These are phyloP conservation scores for Tapera naevia DNA, from an alignment of 2,797 vertebrate species.

Conservation along the genomic window DNA sequence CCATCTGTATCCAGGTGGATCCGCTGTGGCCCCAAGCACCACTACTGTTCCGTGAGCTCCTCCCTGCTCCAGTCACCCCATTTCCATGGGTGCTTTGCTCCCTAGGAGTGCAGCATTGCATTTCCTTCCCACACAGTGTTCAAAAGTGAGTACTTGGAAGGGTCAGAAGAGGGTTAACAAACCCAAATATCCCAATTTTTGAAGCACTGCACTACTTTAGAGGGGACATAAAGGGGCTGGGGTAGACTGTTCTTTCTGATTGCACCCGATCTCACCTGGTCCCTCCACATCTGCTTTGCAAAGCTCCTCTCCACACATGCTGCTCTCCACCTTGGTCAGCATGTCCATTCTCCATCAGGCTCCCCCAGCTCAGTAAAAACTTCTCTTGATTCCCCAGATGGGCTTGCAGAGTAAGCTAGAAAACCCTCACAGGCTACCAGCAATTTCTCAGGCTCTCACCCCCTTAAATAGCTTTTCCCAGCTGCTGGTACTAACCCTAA, in stretches of 20 bases:
- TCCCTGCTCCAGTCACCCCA: not conserved
- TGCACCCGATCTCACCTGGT: not conserved
- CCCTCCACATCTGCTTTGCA: not conserved
- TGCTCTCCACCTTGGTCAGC: not conserved
- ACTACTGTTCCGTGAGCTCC: not conserved
- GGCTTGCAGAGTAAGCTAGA: not conserved
- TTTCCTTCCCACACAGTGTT: not conserved
- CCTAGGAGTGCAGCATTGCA: not conserved
- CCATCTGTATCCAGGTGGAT: not conserved
- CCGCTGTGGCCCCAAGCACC: not conserved
- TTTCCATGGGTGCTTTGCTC: not conserved
- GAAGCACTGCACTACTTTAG: not conserved
- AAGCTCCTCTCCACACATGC: not conserved
- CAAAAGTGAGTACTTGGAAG: not conserved
- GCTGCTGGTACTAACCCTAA: constrained; percentile 6
- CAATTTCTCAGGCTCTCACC: not conserved
- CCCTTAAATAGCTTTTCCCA: constrained; percentile 3
- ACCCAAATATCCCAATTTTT: not conserved
- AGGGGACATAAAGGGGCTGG: not conserved
- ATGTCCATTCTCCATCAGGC: not conserved
- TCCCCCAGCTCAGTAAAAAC: not conserved
- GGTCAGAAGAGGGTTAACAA: not conserved
- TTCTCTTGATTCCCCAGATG: not conserved
- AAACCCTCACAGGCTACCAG: not conserved
- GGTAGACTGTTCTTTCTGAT: not conserved